Base-by-base conservation (phyloP, 2,113 vertebrate genomes). In the Jacana jacana region DNA sequence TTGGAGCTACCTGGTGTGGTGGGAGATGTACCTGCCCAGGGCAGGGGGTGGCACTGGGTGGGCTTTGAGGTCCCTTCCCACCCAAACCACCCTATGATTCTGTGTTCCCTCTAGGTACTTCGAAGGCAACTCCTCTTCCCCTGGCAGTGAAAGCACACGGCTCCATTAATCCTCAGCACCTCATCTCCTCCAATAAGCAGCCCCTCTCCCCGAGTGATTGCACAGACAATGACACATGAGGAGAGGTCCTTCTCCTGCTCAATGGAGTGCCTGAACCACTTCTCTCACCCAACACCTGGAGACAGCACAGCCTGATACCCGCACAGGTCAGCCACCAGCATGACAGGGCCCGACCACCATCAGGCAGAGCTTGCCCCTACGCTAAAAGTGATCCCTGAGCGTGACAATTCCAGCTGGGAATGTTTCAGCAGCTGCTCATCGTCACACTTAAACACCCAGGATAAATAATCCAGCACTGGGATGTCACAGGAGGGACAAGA, bases 361-460 rank as follows among this genome's bases (percentile, higher is more conserved):
- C 84, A 65, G 54, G 73, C 57, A 81, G 40, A 73, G 61, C 33
- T 64, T 51, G 31, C 52, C 57, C 35, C 5, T 11, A 4, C 0
- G 12, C 42, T 60, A 18, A 10, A 73, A 70, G 61, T 4, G 33
- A 68, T 39, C 52, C 30, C 1, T 18, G 17, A 70, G 82, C 69
- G 40, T 0, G 10, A 68, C 35, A 83, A 86, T 66, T 70, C 55
- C 83, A 69, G 80, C 64, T 82, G 85, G 70, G 58, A 91, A 73
- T 2, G 13, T 44, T 49, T 20, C 48, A 42, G 46, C 5, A 42
- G n/a, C 46, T 78, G 51, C 58, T 49, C 3, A 0, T n/a, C 94
- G 58, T 60, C 64, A 17, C 7, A 10, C 24, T 88, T 61, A 20
- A 40, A 61, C 0, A 0, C 15, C 60, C 31, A 31, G 2, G 2